Evolutionary conservation across 2,888 invertebrate species (phyloP).

Genomic region (Serrognathus titanus): DNA sequence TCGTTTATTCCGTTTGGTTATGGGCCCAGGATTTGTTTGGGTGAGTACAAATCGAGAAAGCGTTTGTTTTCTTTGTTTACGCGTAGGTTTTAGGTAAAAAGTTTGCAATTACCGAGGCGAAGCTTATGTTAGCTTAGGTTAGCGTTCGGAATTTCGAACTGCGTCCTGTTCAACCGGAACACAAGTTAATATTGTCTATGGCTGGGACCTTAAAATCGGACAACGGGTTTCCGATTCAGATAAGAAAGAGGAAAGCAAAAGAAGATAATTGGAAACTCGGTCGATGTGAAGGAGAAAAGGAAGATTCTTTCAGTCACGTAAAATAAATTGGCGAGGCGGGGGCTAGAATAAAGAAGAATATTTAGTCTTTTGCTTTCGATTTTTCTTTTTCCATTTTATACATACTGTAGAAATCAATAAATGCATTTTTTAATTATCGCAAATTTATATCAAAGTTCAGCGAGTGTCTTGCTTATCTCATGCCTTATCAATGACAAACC

Average conservation of each 20-base stretch:
- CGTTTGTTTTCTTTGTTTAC: too few relatives aligned
- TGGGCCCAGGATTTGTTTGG: constrained; percentile 4
- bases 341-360: too few relatives aligned
- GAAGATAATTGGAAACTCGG: constrained; percentile 38
- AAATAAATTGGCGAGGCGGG: too few relatives aligned
- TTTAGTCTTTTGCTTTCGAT: too few relatives aligned
- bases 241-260: constrained; percentile 44
- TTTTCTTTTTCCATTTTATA: too few relatives aligned
- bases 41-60: neutral
- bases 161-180: neutral
- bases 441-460: too few relatives aligned
- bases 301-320: too few relatives aligned
- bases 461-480: too few relatives aligned
- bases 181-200: constrained; percentile 3
- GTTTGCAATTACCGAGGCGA: neutral
- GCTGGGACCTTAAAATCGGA: constrained; percentile 12
- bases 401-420: too few relatives aligned
- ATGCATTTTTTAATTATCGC: too few relatives aligned
- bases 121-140: neutral
- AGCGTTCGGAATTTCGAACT: constrained; percentile 12
- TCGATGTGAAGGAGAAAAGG: too few relatives aligned
- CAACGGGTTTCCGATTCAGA: constrained; percentile 11
- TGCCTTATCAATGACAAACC: too few relatives aligned
- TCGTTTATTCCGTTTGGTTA: constrained; percentile 2
- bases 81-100: neutral